Evolutionary conservation across 92 coral and sea anemone species (phyloP).

Genomic region (Blastomussa wellsi): DNA sequence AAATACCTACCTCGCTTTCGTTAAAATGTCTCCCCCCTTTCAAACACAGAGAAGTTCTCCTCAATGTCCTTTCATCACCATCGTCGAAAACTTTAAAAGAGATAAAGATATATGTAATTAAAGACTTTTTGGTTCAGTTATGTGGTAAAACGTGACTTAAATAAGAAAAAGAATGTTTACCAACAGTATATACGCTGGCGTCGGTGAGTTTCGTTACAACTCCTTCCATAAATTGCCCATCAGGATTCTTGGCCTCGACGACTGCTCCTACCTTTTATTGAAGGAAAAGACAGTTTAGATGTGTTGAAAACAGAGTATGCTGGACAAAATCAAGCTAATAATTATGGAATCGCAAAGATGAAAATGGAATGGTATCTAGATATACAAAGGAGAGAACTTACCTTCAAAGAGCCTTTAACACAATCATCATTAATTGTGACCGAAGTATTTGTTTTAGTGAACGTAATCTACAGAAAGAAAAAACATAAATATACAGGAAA

Average conservation of each 20-base stretch:
- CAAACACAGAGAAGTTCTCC: constrained; percentile 90
- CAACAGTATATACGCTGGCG: constrained; percentile 97
- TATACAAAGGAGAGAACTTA: constrained; percentile 42
- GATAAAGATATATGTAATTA: constrained; percentile 38
- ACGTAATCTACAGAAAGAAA: constrained; percentile 70
- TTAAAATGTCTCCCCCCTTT: constrained; percentile 97
- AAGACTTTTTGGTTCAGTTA: constrained; percentile 18
- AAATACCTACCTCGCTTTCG: constrained; percentile 86
- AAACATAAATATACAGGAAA: constrained; percentile 5
- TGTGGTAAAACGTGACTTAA: not conserved
- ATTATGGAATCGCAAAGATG: not conserved
- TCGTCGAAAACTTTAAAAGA: constrained; percentile 87
- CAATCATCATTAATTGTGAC: constrained; percentile 92
- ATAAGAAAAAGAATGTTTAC: constrained; percentile 50
- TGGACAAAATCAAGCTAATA: not conserved
- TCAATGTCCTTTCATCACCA: constrained; percentile 97
- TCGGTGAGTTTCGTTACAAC: constrained; percentile 88
- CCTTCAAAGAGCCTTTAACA: constrained; percentile 87
- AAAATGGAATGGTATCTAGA: not conserved
- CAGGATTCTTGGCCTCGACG: constrained; percentile 81
- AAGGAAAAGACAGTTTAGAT: not conserved
- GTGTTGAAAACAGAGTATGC: not conserved
- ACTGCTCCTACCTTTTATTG: constrained; percentile 73
- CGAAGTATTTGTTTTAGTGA: constrained; percentile 79
- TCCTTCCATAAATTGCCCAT: constrained; percentile 87